Evolutionary conservation across 2,113 vertebrate genomes (phyloP), one percentile per base, ranked within the genome.

Genomic region (Pseudorasbora parva): DNA sequence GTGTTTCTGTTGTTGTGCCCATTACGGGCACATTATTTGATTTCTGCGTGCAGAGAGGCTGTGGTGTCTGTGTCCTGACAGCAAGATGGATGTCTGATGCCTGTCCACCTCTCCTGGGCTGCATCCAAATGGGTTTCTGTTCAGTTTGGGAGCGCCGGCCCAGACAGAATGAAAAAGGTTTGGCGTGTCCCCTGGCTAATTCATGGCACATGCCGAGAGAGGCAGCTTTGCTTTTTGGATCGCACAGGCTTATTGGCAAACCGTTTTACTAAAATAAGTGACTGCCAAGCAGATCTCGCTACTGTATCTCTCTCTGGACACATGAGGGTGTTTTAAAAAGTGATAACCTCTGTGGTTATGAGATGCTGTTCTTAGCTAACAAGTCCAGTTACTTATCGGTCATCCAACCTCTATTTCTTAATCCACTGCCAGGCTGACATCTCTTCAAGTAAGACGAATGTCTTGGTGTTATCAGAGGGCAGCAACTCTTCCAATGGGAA

Each of bases 71-170:
- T 7, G 60, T 82, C 64, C 60, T 83, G 82, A 89, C 88, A 85
- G 71, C 23, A 85, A 85, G 80, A 88, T 88, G 30, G 66, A 88
- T 87, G 72, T 66, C 62, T 30, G 27, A 51, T 12, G 57, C 66
- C 19, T 73, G 19, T 64, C 69, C 60, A 49, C 69, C 73, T 74
- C 80, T 81, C 72, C 17, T 78, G 84, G 81, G 47, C 41, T 7
- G 49, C 64, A 59, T 85, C 85, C 86, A 89, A 84, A 86, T 84
- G 82, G 51, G 33, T 82, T 83, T 64, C 33, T 83, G 69, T 49
- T 72, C 25, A 11, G 57, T 66, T 72, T 10, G 57, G 71, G 69
- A 68, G n/a, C 30, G 45, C 33, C 64, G 11, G 60, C 82, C n/a
- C 69, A 57, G 84, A 60, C 45, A 74, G 81, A 59, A 49, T 15